phyloP scores from a whole-genome alignment of 2,888 invertebrate species.

The Altica lythri region DNA sequence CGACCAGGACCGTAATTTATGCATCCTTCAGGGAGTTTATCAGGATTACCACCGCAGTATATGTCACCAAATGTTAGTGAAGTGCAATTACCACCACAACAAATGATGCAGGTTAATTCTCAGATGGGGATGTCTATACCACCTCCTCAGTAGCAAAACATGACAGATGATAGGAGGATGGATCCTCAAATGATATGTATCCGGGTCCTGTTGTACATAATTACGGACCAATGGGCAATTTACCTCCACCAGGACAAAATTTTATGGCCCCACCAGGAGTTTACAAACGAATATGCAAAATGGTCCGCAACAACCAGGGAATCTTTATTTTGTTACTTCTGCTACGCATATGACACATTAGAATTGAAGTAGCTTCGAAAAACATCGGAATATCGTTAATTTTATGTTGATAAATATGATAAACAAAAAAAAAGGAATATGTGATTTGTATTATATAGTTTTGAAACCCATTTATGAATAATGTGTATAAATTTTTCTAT shows the following conservation, averaged over 20 bases:
- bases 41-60: slow-evolving; percentile 21
- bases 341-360: slow-evolving; percentile 44
- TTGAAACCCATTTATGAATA: slow-evolving; percentile 3
- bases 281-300: slow-evolving; percentile 38
- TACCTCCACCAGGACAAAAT: slow-evolving; percentile 24
- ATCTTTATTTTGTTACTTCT: slow-evolving; percentile 42
- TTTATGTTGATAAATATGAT: background rate
- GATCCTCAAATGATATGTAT: slow-evolving; percentile 28
- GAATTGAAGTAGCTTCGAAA: slow-evolving; percentile 21
- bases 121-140: slow-evolving; percentile 26
- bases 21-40: slow-evolving; percentile 14
- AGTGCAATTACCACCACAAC: slow-evolving; percentile 23
- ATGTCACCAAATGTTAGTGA: slow-evolving; percentile 22
- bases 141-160: slow-evolving; percentile 29
- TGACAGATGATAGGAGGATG: slow-evolving; percentile 32
- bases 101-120: slow-evolving; percentile 14
- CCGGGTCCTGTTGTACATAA: slow-evolving; percentile 28
- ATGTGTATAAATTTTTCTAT: slow-evolving; percentile 17
- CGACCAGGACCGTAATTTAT: slow-evolving; percentile 26
- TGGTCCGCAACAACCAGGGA: slow-evolving; percentile 39
- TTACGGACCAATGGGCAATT: slow-evolving; percentile 28
- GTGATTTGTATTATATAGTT: slow-evolving; percentile 27
- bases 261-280: slow-evolving; percentile 25
- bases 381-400: background rate
- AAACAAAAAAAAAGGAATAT: slow-evolving; percentile 11